Conservation (phyloP, 1,140 invertebrate species). For the Musca vetustissima region DNA sequence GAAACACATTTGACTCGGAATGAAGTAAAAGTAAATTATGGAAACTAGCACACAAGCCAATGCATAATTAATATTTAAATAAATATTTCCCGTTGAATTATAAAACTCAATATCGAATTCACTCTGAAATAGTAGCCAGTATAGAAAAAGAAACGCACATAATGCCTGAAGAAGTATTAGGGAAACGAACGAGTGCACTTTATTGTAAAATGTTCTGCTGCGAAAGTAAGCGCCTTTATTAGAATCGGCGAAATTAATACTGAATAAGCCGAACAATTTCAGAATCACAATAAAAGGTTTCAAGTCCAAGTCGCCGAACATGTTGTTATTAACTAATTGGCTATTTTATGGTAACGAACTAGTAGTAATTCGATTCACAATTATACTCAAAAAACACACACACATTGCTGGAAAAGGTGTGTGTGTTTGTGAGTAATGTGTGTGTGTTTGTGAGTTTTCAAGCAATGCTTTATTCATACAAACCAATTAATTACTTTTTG, state of each 20-base stretch:
- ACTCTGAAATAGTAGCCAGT: neutral
- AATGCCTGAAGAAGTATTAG: neutral
- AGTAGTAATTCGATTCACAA: too few species aligned
- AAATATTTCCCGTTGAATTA: conserved; percentile 33
- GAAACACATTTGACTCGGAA: conserved; percentile 25
- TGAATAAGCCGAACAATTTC: neutral
- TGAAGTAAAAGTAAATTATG: conserved; percentile 34
- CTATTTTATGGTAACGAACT: too few species aligned
- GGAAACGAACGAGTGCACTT: neutral
- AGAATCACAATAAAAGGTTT: neutral
- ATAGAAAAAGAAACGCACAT: neutral
- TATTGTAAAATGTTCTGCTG: neutral
- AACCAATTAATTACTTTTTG: too few species aligned
- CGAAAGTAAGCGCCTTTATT: too few species aligned
- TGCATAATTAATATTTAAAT: conserved; percentile 29
- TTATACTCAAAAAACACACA: too few species aligned
- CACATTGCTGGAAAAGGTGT: too few species aligned
- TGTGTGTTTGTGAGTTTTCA: too few species aligned
- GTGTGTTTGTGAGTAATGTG: too few species aligned
- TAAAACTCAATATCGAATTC: conserved; percentile 3
- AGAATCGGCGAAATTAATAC: neutral
- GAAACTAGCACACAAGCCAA: conserved; percentile 34
- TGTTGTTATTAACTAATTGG: neutral
- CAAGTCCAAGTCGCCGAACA: neutral
- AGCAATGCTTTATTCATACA: too few species aligned